Evolutionary conservation across 1,140 invertebrate genomes (phyloP).

Genomic region (Sipha flava): DNA sequence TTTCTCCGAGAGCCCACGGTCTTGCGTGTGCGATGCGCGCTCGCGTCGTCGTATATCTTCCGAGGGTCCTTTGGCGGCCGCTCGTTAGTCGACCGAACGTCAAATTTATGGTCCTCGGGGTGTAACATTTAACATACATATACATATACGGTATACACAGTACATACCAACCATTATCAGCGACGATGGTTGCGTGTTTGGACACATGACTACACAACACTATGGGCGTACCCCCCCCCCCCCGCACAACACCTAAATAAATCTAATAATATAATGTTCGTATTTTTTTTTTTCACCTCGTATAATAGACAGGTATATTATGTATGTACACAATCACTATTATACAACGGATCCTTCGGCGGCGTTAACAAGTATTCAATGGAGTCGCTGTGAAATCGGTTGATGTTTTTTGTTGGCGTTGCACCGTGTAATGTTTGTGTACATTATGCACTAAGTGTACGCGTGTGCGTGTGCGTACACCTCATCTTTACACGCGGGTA

Average conservation of each 20-base stretch:
- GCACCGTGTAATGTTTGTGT: not conserved
- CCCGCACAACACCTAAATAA: too few relatives aligned
- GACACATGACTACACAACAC: too few relatives aligned
- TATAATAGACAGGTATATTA: too few relatives aligned
- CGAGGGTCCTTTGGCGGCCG: not conserved
- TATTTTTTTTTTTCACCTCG: too few relatives aligned
- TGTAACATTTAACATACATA: not conserved
- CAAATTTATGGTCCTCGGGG: slow-evolving; percentile 19
- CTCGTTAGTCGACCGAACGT: not conserved
- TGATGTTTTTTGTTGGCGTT: not conserved
- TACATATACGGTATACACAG: too few relatives aligned
- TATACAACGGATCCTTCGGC: not conserved
- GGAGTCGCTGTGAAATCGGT: not conserved
- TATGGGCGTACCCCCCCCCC: too few relatives aligned
- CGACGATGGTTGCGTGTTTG: not conserved
- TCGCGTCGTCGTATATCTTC: not conserved
- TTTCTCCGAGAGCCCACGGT: not conserved
- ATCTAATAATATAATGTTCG: too few relatives aligned
- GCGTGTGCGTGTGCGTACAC: too few relatives aligned
- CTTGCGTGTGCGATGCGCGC: not conserved
- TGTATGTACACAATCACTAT: too few relatives aligned
- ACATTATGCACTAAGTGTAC: not conserved
- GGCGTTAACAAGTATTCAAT: slow-evolving; percentile 22
- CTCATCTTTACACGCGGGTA: too few relatives aligned
- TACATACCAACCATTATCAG: too few relatives aligned